Conservation (phyloP, 2,888 invertebrate species). For the Eilema caniola region DNA sequence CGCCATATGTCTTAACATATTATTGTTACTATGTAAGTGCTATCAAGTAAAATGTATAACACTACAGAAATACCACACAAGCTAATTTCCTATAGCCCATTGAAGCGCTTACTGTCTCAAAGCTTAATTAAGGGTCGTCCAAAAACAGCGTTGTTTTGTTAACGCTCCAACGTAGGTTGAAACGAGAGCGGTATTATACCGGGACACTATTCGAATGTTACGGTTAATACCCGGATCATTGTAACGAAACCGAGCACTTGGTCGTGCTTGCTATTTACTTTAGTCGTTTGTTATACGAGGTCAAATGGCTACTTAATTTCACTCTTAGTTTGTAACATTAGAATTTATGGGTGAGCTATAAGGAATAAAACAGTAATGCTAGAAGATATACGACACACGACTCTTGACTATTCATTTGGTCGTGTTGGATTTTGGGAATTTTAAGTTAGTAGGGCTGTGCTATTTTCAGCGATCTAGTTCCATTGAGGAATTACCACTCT, state of each 20-base stretch:
- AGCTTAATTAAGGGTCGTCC: conserved; percentile 20
- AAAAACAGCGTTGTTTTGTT: conserved; percentile 27
- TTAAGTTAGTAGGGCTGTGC: neutral
- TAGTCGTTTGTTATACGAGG: neutral
- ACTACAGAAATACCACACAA: neutral
- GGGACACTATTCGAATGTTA: conserved; percentile 24
- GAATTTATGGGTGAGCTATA: neutral
- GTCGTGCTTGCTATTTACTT: neutral
- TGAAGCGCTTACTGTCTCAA: conserved; percentile 11
- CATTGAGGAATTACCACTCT: neutral
- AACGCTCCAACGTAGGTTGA: conserved; percentile 15
- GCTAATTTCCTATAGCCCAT: conserved; percentile 3
- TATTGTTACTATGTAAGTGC: neutral
- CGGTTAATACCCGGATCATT: conserved; percentile 12
- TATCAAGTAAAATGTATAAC: neutral
- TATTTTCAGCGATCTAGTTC: neutral
- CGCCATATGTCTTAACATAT: neutral
- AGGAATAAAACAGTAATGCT: neutral
- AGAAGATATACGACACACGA: too few species aligned
- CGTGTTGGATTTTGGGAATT: neutral
- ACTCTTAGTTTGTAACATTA: neutral
- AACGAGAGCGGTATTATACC: conserved; percentile 26
- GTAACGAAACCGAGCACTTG: neutral
- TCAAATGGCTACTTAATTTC: neutral
- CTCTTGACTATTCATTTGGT: neutral